Conservation (phyloP, 2,888 invertebrate genomes). For the Meteorus cinctellus region DNA sequence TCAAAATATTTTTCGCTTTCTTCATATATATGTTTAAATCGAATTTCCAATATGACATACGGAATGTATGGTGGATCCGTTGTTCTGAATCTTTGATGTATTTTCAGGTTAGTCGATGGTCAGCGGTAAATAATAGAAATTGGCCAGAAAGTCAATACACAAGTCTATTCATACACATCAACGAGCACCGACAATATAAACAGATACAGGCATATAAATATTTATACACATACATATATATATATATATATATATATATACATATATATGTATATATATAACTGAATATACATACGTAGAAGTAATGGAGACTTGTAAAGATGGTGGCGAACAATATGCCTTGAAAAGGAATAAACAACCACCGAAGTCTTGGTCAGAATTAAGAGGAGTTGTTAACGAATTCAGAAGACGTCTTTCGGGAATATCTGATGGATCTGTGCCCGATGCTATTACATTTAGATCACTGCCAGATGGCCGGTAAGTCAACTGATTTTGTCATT, state of each 20-base stretch:
- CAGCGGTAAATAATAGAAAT: too few relatives aligned
- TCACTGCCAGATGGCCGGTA: constrained; percentile 81
- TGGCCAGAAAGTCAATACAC: too few relatives aligned
- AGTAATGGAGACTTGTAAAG: constrained; percentile 60
- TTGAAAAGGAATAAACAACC: constrained; percentile 47
- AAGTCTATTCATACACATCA: too few relatives aligned
- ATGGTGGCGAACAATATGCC: constrained; percentile 51
- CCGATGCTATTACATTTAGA: constrained; percentile 87
- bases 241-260: background rate
- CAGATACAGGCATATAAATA: background rate
- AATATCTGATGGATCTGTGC: constrained; percentile 84
- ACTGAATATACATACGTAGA: background rate
- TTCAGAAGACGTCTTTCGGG: constrained; percentile 85
- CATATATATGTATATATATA: background rate
- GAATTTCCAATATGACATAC: too few relatives aligned
- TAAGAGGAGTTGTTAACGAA: constrained; percentile 86
- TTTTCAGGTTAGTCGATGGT: too few relatives aligned
- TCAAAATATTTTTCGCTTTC: background rate
- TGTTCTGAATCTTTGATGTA: too few relatives aligned
- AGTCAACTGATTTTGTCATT: constrained; percentile 24
- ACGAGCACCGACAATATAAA: too few relatives aligned
- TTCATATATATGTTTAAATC: background rate
- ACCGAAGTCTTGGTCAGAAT: constrained; percentile 83
- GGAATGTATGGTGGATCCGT: too few relatives aligned
- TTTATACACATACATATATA: background rate